Base-by-base conservation (phyloP, 2,797 vertebrate genomes). In the Liparis tanakae region DNA sequence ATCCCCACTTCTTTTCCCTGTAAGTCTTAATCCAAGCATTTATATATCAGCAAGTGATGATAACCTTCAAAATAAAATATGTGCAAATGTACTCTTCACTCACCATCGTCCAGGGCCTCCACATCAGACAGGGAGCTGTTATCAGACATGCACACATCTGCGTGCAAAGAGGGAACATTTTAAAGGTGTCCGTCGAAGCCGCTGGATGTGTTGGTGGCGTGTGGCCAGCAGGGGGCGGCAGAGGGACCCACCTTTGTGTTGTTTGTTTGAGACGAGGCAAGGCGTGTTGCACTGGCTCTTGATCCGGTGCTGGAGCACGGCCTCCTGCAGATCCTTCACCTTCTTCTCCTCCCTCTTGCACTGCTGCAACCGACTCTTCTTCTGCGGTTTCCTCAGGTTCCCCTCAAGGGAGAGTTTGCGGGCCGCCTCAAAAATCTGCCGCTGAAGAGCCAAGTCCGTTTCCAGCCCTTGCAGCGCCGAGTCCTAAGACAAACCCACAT, bases 61-160 rank as follows among this genome's bases (percentile, higher is more conserved):
- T 34, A 41, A 41, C 41, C 20, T 8, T 54, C 25, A 4, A 15
- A 7, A 30, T 14, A 30, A 30, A 30, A 20, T 3, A 58, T 9
- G 12, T 60, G 18, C 10, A 37, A n/a, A 67, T 46, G 30, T 18
- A 10, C 0, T 56, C 8, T 1, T 6, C 15, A 63, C 94, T 95
- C 84, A 97, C 97, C 96, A 83, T 97, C 96, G 85, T 97, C 96
- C 73, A 94, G 85, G 0, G 94, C 91, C 51, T 94, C 93, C 25
- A 93, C 94, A 43, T 98, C 96, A n/a, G 95, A 96, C 57, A 96
- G 87, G 22, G 96, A 97, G 78, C 95, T 96, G 83, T 96, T 96
- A 59, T 97, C 96, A 6, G 95, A 97, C 81, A 90, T 86, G 54
- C 88, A 91, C 36, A 89, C 60, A 82, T 94, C 94, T 95, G 88